Conservation (phyloP, 2,797 vertebrate genomes). For the Furcifer pardalis region DNA sequence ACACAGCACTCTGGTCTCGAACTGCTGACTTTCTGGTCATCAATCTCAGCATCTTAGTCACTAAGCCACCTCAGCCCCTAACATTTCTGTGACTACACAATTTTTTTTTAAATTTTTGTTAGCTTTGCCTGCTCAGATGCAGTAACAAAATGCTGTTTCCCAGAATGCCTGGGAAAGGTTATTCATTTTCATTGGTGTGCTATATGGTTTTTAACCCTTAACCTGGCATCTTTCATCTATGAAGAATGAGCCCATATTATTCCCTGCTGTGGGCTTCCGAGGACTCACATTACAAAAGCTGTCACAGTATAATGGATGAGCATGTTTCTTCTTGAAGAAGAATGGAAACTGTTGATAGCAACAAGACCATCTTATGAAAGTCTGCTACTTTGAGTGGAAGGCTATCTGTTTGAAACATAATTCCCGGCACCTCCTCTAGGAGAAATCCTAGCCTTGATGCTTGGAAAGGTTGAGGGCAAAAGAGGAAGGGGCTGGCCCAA, state of each 20-base stretch:
- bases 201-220: too few species aligned
- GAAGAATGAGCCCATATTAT: background rate
- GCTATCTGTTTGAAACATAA: background rate
- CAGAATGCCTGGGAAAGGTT: background rate
- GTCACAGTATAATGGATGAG: background rate
- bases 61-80: too few species aligned
- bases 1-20: too few species aligned
- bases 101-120: background rate
- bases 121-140: slow-evolving; percentile 6
- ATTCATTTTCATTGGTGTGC: background rate
- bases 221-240: background rate
- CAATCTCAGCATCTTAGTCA: too few species aligned
- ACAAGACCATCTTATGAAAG: background rate
- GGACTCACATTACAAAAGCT: background rate
- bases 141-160: slow-evolving; percentile 15
- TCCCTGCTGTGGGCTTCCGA: background rate
- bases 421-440: background rate
- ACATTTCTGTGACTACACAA: background rate
- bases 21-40: too few species aligned
- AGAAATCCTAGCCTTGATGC: too few species aligned
- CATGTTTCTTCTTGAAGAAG: background rate
- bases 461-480: too few species aligned
- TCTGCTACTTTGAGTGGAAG: background rate
- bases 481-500: too few species aligned
- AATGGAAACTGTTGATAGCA: background rate